Conservation (phyloP, 2,113 vertebrate genomes). For the Cebidichthys violaceus region DNA sequence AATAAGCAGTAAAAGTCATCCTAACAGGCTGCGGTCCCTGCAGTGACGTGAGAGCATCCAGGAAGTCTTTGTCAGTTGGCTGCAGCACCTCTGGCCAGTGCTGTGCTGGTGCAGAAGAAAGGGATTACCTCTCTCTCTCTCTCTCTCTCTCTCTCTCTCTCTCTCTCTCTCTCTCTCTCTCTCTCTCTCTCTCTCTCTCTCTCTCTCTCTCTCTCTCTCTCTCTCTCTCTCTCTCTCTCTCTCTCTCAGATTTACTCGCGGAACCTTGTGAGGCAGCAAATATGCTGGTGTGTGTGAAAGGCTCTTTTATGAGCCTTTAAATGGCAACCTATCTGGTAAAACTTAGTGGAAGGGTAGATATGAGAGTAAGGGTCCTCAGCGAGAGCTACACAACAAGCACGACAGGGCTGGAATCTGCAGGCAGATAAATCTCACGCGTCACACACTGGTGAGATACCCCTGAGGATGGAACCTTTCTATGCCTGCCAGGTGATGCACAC, state of each 20-base stretch:
- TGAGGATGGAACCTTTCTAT: background rate
- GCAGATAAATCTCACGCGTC: background rate
- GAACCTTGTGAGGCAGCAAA: background rate
- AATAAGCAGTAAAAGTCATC: slow-evolving; percentile 5
- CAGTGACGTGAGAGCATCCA: slow-evolving; percentile 10
- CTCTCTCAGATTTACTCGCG: background rate
- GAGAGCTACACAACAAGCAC: background rate
- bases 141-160: background rate
- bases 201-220: background rate
- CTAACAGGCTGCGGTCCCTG: background rate
- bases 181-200: too few species aligned
- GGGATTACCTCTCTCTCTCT: slow-evolving; percentile 39
- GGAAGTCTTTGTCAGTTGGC: slow-evolving; percentile 33
- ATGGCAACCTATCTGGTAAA: background rate
- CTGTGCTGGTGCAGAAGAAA: slow-evolving; percentile 49
- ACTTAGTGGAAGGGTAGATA: background rate
- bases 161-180: background rate
- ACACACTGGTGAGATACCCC: background rate
- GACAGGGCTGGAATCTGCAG: background rate
- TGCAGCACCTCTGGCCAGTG: slow-evolving; percentile 40
- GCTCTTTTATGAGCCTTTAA: background rate
- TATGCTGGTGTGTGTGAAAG: background rate
- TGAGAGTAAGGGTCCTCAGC: background rate
- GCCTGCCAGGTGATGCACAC: background rate
- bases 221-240: background rate